These are phyloP conservation scores for Aphidoletes aphidimyza DNA, from an alignment of 2,888 invertebrate species.

Conservation along the genomic window DNA sequence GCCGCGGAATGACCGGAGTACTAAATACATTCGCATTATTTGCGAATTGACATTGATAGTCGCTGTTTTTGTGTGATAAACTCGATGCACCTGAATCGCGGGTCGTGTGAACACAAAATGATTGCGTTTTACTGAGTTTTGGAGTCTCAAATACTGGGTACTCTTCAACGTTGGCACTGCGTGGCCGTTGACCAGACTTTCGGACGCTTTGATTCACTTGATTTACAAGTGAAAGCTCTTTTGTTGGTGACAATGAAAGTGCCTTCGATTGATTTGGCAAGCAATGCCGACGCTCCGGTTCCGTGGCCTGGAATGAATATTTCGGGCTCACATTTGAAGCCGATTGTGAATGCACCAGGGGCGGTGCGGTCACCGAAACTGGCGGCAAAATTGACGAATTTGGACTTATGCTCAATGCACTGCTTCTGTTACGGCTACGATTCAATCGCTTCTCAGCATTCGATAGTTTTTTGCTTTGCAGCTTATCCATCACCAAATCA, in stretches of 20 bases:
- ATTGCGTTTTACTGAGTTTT: slow-evolving; percentile 65
- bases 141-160: slow-evolving; percentile 56
- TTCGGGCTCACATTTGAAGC: not conserved
- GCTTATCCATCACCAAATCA: slow-evolving; percentile 83
- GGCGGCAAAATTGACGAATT: slow-evolving; percentile 37
- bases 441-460: slow-evolving; percentile 72
- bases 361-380: not conserved
- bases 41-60: slow-evolving; percentile 54
- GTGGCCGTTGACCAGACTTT: slow-evolving; percentile 61
- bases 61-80: slow-evolving; percentile 61
- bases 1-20: slow-evolving; percentile 69
- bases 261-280: slow-evolving; percentile 38
- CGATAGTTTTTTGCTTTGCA: slow-evolving; percentile 75
- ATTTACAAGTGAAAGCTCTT: not conserved
- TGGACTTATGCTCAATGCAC: slow-evolving; percentile 43
- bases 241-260: not conserved
- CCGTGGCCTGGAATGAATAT: not conserved
- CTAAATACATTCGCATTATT: slow-evolving; percentile 63
- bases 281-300: slow-evolving; percentile 35
- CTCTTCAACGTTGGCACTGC: slow-evolving; percentile 63
- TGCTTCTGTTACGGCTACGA: slow-evolving; percentile 69
- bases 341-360: not conserved
- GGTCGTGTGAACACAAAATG: slow-evolving; percentile 60
- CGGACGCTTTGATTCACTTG: slow-evolving; percentile 7
- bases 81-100: not conserved